Evolutionary conservation across 2,113 vertebrate species (phyloP), one percentile per base, ranked within the genome.

Genomic region (Ceyx melanurus): DNA sequence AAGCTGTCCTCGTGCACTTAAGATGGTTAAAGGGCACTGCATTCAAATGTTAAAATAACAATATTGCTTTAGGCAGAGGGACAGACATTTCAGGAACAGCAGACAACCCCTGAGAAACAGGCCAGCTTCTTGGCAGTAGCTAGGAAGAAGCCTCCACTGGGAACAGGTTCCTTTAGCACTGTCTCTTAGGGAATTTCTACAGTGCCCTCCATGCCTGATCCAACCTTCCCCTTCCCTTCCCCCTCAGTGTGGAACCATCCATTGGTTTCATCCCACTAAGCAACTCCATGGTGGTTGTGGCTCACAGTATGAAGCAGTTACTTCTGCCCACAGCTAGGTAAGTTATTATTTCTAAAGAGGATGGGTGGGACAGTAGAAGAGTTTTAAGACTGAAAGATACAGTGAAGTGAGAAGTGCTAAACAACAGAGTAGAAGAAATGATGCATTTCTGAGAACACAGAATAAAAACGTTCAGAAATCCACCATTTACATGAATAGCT

Each of bases 161-260:
- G 6, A 67, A 56, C 9, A 64, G 11, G n/a, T 43, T 60, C 21
- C 26, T 64, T 64, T 31, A 25, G 17, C 6, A 3, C 2, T 53
- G 16, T 15, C 18, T 77, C 66, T 21, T 22, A 14, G 1, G 28
- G 20, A 19, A 14, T 43, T 77, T 86, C 70, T 93, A 48, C 66
- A 58, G 72, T 28, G 29, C 11, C 19, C 15, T 40, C n/a, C 68
- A 45, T 40, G 54, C 65, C 74, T 3, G 2, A 33, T 70, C 33
- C 8, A 40, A 50, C 73, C 16, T 71, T 9, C 22, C 15, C 23
- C 9, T 54, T 67, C 16, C 16, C 22, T n/a, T 53, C 17, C 14
- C 19, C 25, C n/a, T 53, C 17, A 0, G 5, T 3, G 11, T 13
- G 6, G 20, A 56, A 60, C 31, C 51, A 57, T 0, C 0, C 17